These are phyloP conservation scores for Spinus pinus DNA, from an alignment of 2,797 vertebrate genomes.

Conservation along the genomic window DNA sequence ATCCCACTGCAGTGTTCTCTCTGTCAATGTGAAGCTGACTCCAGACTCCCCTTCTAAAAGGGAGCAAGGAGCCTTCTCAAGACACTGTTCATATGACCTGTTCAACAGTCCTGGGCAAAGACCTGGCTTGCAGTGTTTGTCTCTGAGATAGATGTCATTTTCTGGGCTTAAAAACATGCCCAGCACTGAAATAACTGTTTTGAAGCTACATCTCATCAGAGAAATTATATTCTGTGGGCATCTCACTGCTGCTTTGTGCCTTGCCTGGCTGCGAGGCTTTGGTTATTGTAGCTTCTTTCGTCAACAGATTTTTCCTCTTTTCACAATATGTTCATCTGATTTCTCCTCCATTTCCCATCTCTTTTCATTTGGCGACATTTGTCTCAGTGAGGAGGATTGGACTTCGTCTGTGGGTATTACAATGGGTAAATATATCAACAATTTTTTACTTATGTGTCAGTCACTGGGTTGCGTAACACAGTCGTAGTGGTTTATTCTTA, in stretches of 20 bases:
- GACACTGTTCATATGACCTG: not conserved
- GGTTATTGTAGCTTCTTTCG: not conserved
- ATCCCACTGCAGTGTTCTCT: not conserved
- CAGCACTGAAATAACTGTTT: not conserved
- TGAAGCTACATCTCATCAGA: not conserved
- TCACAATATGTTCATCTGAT: not conserved
- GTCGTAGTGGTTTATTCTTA: not conserved
- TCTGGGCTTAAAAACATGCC: not conserved
- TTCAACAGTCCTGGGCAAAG: not conserved
- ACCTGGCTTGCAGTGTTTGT: not conserved
- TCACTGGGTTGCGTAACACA: not conserved
- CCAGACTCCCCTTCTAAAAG: not conserved
- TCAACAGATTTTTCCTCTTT: not conserved
- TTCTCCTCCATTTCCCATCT: not conserved
- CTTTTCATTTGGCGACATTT: not conserved
- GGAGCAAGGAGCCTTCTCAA: not conserved
- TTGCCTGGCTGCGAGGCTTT: not conserved
- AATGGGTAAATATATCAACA: not conserved
- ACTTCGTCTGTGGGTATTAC: not conserved
- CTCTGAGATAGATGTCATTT: not conserved
- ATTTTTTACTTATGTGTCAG: not conserved
- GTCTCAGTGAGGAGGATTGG: not conserved
- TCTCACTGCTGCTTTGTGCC: not conserved
- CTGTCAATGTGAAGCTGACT: not conserved
- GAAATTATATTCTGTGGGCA: not conserved